Conservation (phyloP, 1,140 invertebrate species). For the Episyrphus balteatus region DNA sequence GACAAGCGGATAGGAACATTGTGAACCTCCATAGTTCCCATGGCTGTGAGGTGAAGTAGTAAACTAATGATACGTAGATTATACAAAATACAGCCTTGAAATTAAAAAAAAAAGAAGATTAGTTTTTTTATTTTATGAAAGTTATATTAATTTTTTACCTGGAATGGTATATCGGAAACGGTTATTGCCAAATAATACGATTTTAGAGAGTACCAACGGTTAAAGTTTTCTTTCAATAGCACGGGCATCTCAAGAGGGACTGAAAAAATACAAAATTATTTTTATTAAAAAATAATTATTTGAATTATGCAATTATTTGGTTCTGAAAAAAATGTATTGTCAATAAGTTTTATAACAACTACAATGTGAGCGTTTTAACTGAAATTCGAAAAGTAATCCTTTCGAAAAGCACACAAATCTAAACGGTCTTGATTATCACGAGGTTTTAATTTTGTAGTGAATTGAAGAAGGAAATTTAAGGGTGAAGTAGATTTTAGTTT, state of each 20-base stretch:
- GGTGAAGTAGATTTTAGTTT: too few species aligned
- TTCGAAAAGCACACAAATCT: too few species aligned
- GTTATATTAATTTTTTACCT: conserved; percentile 47
- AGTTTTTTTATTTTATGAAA: conserved; percentile 3
- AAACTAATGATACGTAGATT: conserved; percentile 87
- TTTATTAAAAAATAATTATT: conserved; percentile 2
- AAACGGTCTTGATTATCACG: too few species aligned
- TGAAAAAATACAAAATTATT: conserved; percentile 38
- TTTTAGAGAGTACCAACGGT: conserved; percentile 93
- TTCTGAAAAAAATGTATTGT: too few species aligned
- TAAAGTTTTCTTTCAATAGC: conserved; percentile 88
- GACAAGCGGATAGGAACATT: conserved; percentile 80
- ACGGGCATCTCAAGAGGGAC: conserved; percentile 93
- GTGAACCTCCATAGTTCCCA: conserved; percentile 67
- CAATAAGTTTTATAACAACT: too few species aligned
- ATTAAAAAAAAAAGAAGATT: conserved; percentile 3
- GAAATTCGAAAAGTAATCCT: too few species aligned
- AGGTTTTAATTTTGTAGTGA: too few species aligned
- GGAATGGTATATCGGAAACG: conserved; percentile 91
- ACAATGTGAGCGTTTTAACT: too few species aligned
- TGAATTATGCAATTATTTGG: background rate
- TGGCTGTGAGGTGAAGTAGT: conserved; percentile 90
- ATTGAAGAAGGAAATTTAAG: too few species aligned
- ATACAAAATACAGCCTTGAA: conserved; percentile 76
- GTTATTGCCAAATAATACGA: conserved; percentile 95